Evolutionary conservation across 2,113 vertebrate genomes (phyloP), one percentile per base, ranked within the genome.

Genomic region (Rhombomys opimus): DNA sequence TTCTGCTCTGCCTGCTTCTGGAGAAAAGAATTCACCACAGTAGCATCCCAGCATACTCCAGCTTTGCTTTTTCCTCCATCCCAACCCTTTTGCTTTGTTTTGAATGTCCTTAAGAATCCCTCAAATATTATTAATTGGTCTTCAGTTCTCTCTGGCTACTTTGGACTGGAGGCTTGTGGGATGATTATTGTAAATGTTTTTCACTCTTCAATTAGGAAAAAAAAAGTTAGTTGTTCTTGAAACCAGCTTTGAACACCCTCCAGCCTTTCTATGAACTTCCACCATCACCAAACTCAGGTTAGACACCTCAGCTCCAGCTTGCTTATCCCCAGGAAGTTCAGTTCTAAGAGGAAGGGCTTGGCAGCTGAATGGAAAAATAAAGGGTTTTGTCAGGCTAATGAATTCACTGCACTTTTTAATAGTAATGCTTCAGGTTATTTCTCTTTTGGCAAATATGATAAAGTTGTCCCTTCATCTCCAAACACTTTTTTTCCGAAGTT

Each of bases 21-120:
- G 30, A 72, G 65, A 32, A 52, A 57, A 57, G 57, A 57, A 57
- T 57, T 57, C 57, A n/a, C 32, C 20, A 8, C 1, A 6, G 11
- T 9, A 22, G 7, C 17, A n/a, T 12, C 22, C 20, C 17, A 17
- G 17, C 0, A 3, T 2, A 0, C 22, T 1, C 15, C 23, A 38
- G 7, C 6, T 23, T 23, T 10, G 13, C 12, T 38, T 25, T 54
- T 41, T 9, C 15, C 14, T 65, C 63, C 30, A 14, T 10, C 32
- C 54, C 35, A 30, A 15, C 2, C 1, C 6, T 50, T 22, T 14
- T 27, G 3, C 70, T 54, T 14, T 14, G 5, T 81, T 61, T 75
- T 85, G 17, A 63, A n/a, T 52, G 76, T 35, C n/a, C 50, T 87
- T 35, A 17, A n/a, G 15, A 15, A 23, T 75, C 7, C 30, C 73